A percentile compares a stretch with the other conserved stretches of the same genome.
phyloP scores from a whole-genome alignment of 2,888 invertebrate genomes.

The Ecdyonurus torrentis region DNA sequence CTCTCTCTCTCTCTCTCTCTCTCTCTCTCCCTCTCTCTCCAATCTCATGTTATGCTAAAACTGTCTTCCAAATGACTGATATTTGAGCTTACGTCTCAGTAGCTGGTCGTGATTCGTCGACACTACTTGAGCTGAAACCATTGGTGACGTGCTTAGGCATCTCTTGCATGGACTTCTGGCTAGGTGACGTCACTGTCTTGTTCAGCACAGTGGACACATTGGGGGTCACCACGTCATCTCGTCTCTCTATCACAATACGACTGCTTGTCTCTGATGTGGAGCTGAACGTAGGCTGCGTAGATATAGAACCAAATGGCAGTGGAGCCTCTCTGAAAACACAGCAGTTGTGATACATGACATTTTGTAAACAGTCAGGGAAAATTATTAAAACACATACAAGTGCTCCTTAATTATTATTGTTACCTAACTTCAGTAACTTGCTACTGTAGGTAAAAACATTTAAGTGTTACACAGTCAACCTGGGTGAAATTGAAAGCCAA shows the following conservation, averaged over 20 bases:
- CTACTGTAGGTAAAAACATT: no score
- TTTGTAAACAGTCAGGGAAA: constrained; percentile 3
- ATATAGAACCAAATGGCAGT: constrained; percentile 13
- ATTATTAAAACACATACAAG: no score
- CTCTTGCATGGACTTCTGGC: neutral
- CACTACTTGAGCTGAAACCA: neutral
- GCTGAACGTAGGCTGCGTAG: constrained; percentile 37
- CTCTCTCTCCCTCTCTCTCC: no score
- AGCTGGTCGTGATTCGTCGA: neutral
- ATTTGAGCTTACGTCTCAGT: neutral
- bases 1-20: no score
- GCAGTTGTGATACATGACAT: neutral
- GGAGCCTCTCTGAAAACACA: constrained; percentile 24
- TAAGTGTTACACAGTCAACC: no score
- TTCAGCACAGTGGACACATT: constrained; percentile 21
- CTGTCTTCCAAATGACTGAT: neutral
- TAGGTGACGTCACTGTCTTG: neutral
- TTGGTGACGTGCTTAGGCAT: neutral
- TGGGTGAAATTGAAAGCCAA: no score
- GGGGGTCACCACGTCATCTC: constrained; percentile 44
- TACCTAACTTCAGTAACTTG: no score
- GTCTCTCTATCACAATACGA: constrained; percentile 61
- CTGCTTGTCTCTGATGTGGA: constrained; percentile 63
- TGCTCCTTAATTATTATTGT: no score
- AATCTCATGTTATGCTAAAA: no score